Evolutionary conservation across 2,888 invertebrate species (phyloP).

Genomic region (Chloroclysta siterata): DNA sequence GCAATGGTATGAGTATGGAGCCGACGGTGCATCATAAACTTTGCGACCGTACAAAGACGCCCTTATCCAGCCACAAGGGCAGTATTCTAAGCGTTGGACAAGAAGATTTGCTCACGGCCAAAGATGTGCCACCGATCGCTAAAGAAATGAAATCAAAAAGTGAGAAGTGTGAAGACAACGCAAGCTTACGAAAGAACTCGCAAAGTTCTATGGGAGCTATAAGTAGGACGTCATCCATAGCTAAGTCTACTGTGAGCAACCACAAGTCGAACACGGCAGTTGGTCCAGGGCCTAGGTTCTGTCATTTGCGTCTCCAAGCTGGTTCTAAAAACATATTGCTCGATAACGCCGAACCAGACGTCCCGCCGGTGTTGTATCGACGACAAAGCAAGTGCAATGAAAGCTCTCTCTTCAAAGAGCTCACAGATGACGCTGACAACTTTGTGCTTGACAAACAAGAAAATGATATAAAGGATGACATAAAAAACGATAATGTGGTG

Average conservation of each 20-base stretch:
- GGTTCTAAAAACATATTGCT: constrained; percentile 92
- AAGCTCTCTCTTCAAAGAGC: constrained; percentile 75
- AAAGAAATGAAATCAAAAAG: constrained; percentile 61
- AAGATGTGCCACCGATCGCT: constrained; percentile 54
- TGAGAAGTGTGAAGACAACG: constrained; percentile 59
- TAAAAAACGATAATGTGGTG: constrained; percentile 68
- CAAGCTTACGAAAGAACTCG: constrained; percentile 69
- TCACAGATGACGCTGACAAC: constrained; percentile 72
- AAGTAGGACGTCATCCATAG: constrained; percentile 78
- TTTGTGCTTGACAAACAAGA: constrained; percentile 68
- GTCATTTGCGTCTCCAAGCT: constrained; percentile 90
- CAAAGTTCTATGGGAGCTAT: constrained; percentile 77
- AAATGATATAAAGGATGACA: constrained; percentile 62
- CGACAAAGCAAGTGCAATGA: constrained; percentile 83
- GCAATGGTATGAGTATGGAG: constrained; percentile 66
- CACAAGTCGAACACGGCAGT: constrained; percentile 80
- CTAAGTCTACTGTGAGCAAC: constrained; percentile 80
- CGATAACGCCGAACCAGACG: constrained; percentile 90
- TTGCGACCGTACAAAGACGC: constrained; percentile 82
- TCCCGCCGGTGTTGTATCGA: constrained; percentile 90
- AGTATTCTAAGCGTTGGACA: constrained; percentile 67
- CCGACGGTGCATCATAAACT: constrained; percentile 86
- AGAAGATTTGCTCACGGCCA: constrained; percentile 64
- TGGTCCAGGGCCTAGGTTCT: constrained; percentile 89
- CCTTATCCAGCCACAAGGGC: constrained; percentile 76